phyloP scores from a whole-genome alignment of 2,888 invertebrate genomes.

The Tethea ocularis region DNA sequence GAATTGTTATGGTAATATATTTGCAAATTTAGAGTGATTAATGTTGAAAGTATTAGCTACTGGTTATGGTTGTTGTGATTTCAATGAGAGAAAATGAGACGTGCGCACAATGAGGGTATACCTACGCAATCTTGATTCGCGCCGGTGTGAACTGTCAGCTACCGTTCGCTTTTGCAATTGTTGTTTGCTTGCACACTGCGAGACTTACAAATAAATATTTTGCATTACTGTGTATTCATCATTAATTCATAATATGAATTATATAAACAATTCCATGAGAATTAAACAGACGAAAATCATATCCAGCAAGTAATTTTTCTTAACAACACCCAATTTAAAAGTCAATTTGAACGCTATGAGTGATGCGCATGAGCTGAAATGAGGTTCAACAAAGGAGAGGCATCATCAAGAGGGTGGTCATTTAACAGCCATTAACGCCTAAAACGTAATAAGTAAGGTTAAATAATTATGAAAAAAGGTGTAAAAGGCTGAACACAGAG shows the following conservation, averaged over 20 bases:
- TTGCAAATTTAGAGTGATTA: slow-evolving; percentile 52
- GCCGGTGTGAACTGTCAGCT: slow-evolving; percentile 66
- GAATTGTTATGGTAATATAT: slow-evolving; percentile 23
- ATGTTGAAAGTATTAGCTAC: slow-evolving; percentile 63
- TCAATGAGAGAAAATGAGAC: slow-evolving; percentile 75
- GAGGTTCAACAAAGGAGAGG: slow-evolving; percentile 46
- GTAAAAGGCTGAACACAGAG: slow-evolving; percentile 70
- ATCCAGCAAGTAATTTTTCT: slow-evolving; percentile 35
- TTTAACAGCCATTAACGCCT: slow-evolving; percentile 76
- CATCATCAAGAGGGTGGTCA: slow-evolving; percentile 70
- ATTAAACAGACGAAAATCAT: slow-evolving; percentile 26
- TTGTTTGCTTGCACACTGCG: slow-evolving; percentile 20
- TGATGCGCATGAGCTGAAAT: slow-evolving; percentile 51
- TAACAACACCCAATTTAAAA: slow-evolving; percentile 51
- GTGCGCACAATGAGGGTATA: slow-evolving; percentile 65
- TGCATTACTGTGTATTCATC: not conserved
- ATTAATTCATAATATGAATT: not conserved
- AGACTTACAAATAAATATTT: slow-evolving; percentile 8
- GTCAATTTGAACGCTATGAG: slow-evolving; percentile 52
- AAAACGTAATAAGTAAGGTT: slow-evolving; percentile 72
- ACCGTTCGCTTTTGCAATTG: slow-evolving; percentile 52
- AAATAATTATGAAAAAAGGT: slow-evolving; percentile 78
- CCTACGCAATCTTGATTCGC: slow-evolving; percentile 62
- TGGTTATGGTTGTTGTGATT: slow-evolving; percentile 49
- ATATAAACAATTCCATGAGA: not conserved